Percentiles rank a stretch among this genome's conserved stretches.
phyloP scores from a whole-genome alignment of 2,797 vertebrate genomes.

The Argya squamiceps region DNA sequence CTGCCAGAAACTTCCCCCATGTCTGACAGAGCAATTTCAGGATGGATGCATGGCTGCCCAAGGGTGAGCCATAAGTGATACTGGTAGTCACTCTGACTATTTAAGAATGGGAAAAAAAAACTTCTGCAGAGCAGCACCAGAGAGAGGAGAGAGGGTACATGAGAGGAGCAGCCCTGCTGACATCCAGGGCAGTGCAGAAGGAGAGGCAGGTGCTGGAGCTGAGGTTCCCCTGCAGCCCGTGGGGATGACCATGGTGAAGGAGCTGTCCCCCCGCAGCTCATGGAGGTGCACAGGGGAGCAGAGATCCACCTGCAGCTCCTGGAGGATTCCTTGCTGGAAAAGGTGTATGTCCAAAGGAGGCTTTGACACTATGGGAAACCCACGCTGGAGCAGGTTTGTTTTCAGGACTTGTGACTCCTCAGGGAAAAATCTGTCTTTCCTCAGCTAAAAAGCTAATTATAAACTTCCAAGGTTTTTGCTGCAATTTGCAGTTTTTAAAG shows the following conservation, averaged over 20 bases:
- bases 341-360: not conserved
- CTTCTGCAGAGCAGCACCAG: not conserved
- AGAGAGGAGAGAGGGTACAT: not conserved
- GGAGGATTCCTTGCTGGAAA: not conserved
- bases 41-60: accelerated
- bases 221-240: not conserved
- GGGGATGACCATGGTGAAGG: not conserved
- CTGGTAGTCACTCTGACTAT: not conserved
- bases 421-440: not conserved
- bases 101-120: not conserved
- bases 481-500: not conserved
- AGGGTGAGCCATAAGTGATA: not conserved
- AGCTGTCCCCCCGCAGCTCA: not conserved
- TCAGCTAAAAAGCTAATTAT: not conserved
- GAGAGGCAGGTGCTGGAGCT: not conserved
- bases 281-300: not conserved
- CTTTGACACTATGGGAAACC: not conserved
- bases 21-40: not conserved
- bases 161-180: not conserved
- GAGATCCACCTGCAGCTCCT: not conserved
- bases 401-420: not conserved
- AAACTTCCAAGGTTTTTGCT: not conserved
- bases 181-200: not conserved
- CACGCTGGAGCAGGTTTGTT: not conserved
- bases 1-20: not conserved